Conservation (phyloP, 2,888 invertebrate species). For the Metalampra italica region DNA sequence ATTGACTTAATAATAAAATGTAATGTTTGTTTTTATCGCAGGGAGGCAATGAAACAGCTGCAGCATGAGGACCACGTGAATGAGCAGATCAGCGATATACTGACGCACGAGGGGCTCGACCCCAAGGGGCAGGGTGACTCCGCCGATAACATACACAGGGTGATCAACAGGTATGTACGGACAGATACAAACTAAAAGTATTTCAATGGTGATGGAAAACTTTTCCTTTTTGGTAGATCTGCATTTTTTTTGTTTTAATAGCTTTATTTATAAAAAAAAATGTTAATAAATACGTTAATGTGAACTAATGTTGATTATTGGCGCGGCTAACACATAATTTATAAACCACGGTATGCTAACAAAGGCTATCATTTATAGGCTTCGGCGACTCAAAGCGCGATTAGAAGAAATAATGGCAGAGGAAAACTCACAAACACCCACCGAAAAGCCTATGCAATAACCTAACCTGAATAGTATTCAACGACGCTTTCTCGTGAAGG, state of each 20-base stretch:
- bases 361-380: conserved; percentile 22
- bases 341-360: not conserved
- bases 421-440: conserved; percentile 27
- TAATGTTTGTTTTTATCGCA: conserved; percentile 25
- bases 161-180: conserved; percentile 78
- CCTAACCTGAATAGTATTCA: too few species aligned
- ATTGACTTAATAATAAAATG: too few species aligned
- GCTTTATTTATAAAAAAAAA: too few species aligned
- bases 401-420: conserved; percentile 58
- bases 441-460: conserved; percentile 2
- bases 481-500: not conserved
- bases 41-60: conserved; percentile 65
- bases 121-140: conserved; percentile 53
- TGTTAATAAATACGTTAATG: too few species aligned
- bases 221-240: too few species aligned
- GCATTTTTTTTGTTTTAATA: too few species aligned
- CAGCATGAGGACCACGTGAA: conserved; percentile 63
- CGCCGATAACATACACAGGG: conserved; percentile 79
- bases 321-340: too few species aligned
- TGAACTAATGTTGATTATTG: too few species aligned
- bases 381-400: conserved; percentile 51
- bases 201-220: too few species aligned
- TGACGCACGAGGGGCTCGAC: conserved; percentile 49
- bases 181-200: too few species aligned
- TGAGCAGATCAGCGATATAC: conserved; percentile 56